Percentiles rank a stretch among this genome's conserved stretches.
Conservation (phyloP, 2,888 invertebrate species). For the Xylota segnis region DNA sequence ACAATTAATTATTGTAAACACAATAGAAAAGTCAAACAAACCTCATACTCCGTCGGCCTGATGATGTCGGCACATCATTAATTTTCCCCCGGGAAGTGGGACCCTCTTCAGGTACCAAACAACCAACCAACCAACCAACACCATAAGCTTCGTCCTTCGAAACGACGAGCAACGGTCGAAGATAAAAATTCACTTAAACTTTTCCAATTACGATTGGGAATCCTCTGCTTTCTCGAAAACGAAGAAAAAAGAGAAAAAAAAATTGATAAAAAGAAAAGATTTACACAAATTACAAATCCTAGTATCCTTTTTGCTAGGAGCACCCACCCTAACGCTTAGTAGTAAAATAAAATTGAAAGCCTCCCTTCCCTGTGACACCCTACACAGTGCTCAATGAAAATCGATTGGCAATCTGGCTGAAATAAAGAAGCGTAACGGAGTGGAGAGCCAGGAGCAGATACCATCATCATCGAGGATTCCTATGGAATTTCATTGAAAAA, state of each 20-base stretch:
- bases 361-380: neutral
- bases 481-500: slow-evolving; percentile 44
- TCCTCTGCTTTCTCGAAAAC: slow-evolving; percentile 37
- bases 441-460: slow-evolving; percentile 8
- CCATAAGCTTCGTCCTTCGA: slow-evolving; percentile 24
- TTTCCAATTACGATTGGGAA: slow-evolving; percentile 77
- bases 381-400: slow-evolving; percentile 33
- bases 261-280: slow-evolving; percentile 73
- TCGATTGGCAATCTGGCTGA: slow-evolving; percentile 73
- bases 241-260: slow-evolving; percentile 16
- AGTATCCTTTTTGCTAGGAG: slow-evolving; percentile 52
- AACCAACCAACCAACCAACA: neutral
- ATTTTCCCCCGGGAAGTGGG: slow-evolving; percentile 8
- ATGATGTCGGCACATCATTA: slow-evolving; percentile 71
- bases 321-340: neutral
- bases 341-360: slow-evolving; percentile 69
- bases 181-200: slow-evolving; percentile 78
- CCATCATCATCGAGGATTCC: slow-evolving; percentile 26
- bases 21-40: slow-evolving; percentile 70
- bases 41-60: slow-evolving; percentile 23
- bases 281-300: slow-evolving; percentile 77
- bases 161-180: slow-evolving; percentile 36
- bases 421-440: slow-evolving; percentile 67
- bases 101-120: slow-evolving; percentile 35
- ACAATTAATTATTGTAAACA: slow-evolving; percentile 73